These are phyloP conservation scores for Pachyseris speciosa DNA, from an alignment of 64 coral and sea anemone species.

Conservation along the genomic window DNA sequence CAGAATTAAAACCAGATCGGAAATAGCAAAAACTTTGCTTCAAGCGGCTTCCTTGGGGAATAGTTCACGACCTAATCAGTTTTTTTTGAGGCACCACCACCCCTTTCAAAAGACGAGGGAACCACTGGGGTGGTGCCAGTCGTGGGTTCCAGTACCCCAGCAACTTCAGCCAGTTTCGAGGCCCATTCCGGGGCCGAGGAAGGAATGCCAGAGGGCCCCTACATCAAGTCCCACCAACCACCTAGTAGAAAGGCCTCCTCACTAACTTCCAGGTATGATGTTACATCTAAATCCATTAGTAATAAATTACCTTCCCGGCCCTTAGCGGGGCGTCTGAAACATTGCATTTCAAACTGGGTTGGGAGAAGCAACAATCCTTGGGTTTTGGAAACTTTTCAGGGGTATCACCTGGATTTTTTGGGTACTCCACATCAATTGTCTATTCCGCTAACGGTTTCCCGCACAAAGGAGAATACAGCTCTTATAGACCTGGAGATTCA, in stretches of 20 bases:
- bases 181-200: background rate
- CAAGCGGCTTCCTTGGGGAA: slow-evolving; percentile 22
- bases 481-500: background rate
- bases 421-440: background rate
- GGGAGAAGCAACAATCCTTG: background rate
- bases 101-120: background rate
- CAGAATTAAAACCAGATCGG: slow-evolving; percentile 3
- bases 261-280: too few relatives aligned
- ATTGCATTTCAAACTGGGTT: background rate
- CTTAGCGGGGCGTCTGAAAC: background rate
- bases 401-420: slow-evolving; percentile 2
- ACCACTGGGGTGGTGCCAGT: background rate
- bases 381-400: slow-evolving; percentile 10
- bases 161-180: background rate
- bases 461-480: background rate
- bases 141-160: too few relatives aligned
- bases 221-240: background rate
- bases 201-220: background rate
- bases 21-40: slow-evolving; percentile 24
- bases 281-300: background rate
- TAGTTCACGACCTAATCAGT: background rate
- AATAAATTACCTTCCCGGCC: background rate
- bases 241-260: background rate
- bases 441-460: background rate
- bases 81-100: slow-evolving; percentile 11